Base-by-base conservation (phyloP, 2,888 invertebrate species). In the Synanthedon myopaeformis region DNA sequence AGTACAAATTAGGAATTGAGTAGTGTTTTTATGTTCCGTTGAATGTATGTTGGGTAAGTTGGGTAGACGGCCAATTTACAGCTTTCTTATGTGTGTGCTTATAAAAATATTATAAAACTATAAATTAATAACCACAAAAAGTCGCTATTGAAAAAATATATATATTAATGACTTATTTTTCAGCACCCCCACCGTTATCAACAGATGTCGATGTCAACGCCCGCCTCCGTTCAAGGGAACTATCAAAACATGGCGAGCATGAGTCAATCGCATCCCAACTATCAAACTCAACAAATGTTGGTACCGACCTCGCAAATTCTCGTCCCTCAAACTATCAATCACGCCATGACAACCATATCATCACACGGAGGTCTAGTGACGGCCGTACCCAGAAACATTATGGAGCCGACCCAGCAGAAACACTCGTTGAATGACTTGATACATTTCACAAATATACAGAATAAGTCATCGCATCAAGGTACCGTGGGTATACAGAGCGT, bases 151-250 rank as follows among this genome's bases (percentile, higher is more conserved):
- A 10, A 35, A 35, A 35, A 35, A 35, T 5, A 5, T 17, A 5
- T 4, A 23, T 17, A 5, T 23, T 5, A 23, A 23, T 35, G 35
- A 35, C 10, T 35, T 35, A 10, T 45, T 45, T 49, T 70, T 0
- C 76, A 84, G 79, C 80, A 79, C 51, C 55, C 75, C 5, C 78
- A 81, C 57, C 77, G 84, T 57, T 83, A 81, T 69, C 87, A 81
- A 58, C 85, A 67, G 45, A 84, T 87, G 84, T 76, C 88, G 1
- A 67, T 82, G 59, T 87, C 88, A 0, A 78, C 85, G 4, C 86
- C 85, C 1, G 61, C 74, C 3, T 61, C 72, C 2, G 68, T 61
- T 2, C 76, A 66, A 50, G 63, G 73, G 67, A 78, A 71, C 66
- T 81, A 82, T 62, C 82, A 81, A 56, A 80, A 79, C 71, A 63